Percentiles rank a stretch among this genome's conserved stretches.
Evolutionary conservation across 2,888 invertebrate genomes (phyloP).

Genomic region (Drosophila aldrichi): DNA sequence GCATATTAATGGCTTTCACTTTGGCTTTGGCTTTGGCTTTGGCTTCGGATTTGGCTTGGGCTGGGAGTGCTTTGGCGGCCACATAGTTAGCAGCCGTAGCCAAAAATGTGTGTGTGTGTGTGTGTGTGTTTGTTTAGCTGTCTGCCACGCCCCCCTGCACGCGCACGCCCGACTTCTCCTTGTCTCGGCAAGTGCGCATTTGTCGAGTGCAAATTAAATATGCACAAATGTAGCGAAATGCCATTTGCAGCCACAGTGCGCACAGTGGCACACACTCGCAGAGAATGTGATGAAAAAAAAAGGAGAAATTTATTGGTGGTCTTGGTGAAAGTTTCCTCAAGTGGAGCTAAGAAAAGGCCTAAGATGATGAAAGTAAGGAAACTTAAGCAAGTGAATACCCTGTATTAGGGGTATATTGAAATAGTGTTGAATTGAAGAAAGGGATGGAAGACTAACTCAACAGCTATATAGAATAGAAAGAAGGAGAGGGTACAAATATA

Average conservation of each 20-base stretch:
- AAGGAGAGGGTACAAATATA: no score
- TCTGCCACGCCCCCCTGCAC: slow-evolving; percentile 38
- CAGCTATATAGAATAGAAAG: no score
- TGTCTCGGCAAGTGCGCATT: slow-evolving; percentile 63
- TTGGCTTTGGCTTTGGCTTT: slow-evolving; percentile 37
- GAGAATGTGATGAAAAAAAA: neutral
- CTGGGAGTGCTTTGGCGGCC: slow-evolving; percentile 2
- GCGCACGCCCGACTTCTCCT: slow-evolving; percentile 20
- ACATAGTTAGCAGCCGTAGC: slow-evolving; percentile 47
- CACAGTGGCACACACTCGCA: slow-evolving; percentile 22
- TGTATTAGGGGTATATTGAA: neutral
- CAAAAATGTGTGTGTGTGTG: slow-evolving; percentile 34
- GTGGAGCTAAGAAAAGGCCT: neutral
- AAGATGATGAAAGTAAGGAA: neutral
- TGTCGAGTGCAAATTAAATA: slow-evolving; percentile 78
- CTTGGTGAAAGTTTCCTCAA: no score
- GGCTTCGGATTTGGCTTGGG: slow-evolving; percentile 18
- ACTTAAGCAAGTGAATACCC: neutral
- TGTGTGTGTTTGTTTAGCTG: slow-evolving; percentile 52
- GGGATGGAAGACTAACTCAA: no score
- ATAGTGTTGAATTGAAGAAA: no score
- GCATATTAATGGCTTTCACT: slow-evolving; percentile 59
- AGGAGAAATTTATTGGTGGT: no score
- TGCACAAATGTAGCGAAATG: slow-evolving; percentile 56
- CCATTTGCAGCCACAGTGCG: slow-evolving; percentile 22